Base-by-base conservation (phyloP, 2,888 invertebrate genomes). In the Seladonia tumulorum region DNA sequence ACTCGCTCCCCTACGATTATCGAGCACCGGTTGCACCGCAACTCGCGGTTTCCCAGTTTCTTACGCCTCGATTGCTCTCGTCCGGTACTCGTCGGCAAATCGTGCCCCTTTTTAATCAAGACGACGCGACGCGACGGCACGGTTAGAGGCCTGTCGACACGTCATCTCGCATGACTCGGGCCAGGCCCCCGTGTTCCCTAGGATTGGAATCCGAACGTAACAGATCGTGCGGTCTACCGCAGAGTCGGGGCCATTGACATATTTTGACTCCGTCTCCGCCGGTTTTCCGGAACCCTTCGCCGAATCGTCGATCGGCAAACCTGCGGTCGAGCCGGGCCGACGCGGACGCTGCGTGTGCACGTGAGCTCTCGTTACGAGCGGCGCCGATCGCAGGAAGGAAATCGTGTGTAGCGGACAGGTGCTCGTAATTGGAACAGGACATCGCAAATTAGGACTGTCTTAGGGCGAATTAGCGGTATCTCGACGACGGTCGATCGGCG, bases 121-220 rank as follows among this genome's bases (percentile, higher is more conserved):
- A 77, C 74, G 80, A 77, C 77, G 53, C 10, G 80, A 75, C 68
- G 75, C 81, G 79, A 70, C 78, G 80, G 72, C 72, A 75, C 76
- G 83, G 89, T 91, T 90, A 89, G 89, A 89, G 89, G 85, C 90
- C 89, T 92, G 94, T 94, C 93, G 93, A 92, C 94, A 93, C 94
- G 94, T 94, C 93, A 94, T 90, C 92, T 93, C 88, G 94, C 94
- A 94, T 94, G 94, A 93, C 93, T 92, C 90, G 86, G 88, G 88
- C 88, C 89, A 89, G 89, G 90, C 90, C 91, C 76, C 73, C 71
- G 35, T 35, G 66, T 29, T 83, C 74, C 73, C 25, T 70, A 77
- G 84, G 84, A 84, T 82, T 86, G 63, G 74, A 75, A 42, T 72
- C 47, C 83, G 81, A 35, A 76, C 80, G 87, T 86, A 88, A 88